Percentiles rank a stretch among this genome's conserved stretches.
phyloP scores from a whole-genome alignment of 2,113 vertebrate genomes.

The Scatophagus argus region DNA sequence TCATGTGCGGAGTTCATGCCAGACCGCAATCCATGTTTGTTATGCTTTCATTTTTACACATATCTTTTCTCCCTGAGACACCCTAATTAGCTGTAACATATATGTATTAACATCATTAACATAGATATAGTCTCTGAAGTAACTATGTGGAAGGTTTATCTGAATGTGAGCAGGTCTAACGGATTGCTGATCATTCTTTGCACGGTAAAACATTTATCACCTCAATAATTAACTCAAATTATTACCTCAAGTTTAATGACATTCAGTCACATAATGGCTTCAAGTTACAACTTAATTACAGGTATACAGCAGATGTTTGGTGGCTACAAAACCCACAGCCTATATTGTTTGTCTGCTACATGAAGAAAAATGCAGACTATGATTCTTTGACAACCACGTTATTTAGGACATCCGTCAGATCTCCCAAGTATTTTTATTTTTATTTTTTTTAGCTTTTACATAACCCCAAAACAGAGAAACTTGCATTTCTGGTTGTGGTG shows the following conservation, averaged over 20 bases:
- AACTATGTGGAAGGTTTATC: not conserved
- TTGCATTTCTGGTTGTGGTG: not conserved
- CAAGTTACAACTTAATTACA: not conserved
- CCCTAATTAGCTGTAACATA: not conserved
- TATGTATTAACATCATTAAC: too few relatives aligned
- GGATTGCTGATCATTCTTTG: not conserved
- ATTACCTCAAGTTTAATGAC: not conserved
- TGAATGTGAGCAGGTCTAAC: not conserved
- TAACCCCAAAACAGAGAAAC: slow-evolving; percentile 40
- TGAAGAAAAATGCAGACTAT: slow-evolving; percentile 51
- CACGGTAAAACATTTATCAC: not conserved
- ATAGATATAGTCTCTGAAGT: not conserved
- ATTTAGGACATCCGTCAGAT: too few relatives aligned
- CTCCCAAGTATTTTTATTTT: too few relatives aligned
- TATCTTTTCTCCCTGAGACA: slow-evolving; percentile 2
- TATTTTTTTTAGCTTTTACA: too few relatives aligned
- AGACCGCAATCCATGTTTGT: slow-evolving; percentile 63
- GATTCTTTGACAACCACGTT: too few relatives aligned
- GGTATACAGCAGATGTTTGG: slow-evolving; percentile 41
- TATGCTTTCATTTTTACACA: slow-evolving; percentile 40
- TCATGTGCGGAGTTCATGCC: slow-evolving; percentile 61
- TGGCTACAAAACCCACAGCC: slow-evolving; percentile 42
- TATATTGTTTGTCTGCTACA: slow-evolving; percentile 56
- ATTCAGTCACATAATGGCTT: slow-evolving; percentile 11
- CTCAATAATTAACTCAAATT: not conserved